Evolutionary conservation across 2,888 invertebrate genomes (phyloP).

Genomic region (Steinernema carpocapsae): DNA sequence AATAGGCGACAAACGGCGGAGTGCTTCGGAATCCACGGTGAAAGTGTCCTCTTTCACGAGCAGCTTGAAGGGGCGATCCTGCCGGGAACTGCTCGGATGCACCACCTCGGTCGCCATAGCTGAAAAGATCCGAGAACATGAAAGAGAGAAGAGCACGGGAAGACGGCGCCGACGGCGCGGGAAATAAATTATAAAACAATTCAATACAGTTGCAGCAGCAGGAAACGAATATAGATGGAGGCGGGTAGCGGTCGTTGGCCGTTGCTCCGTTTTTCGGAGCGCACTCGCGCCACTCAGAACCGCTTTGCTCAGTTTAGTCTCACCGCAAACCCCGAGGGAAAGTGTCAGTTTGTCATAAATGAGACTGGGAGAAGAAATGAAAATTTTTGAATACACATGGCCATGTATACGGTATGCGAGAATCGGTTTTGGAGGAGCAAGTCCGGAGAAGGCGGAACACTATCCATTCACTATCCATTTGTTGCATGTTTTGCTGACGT

Average conservation of each 20-base stretch:
- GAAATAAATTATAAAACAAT: background rate
- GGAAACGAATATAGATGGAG: background rate
- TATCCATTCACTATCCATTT: too few species aligned
- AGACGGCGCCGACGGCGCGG: background rate
- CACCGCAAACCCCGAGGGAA: background rate
- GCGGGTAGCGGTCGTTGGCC: background rate
- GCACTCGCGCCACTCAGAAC: background rate
- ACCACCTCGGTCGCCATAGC: slow-evolving; percentile 1
- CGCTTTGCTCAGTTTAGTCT: slow-evolving; percentile 7
- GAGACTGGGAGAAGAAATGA: background rate
- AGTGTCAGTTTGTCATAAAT: slow-evolving; percentile 16
- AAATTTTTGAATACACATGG: background rate
- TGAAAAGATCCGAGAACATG: background rate
- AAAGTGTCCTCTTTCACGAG: slow-evolving; percentile 47
- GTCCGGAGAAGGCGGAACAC: too few species aligned
- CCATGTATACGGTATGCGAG: too few species aligned
- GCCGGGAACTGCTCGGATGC: slow-evolving; percentile 15
- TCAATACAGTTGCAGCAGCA: background rate
- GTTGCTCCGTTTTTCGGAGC: background rate
- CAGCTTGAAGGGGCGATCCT: slow-evolving; percentile 54
- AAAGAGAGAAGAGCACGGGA: too few species aligned
- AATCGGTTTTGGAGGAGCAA: too few species aligned
- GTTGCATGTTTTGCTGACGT: too few species aligned
- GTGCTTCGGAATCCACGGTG: slow-evolving; percentile 45
- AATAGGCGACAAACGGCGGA: slow-evolving; percentile 48